Base-by-base conservation (phyloP, 2,113 vertebrate genomes). In the Lycocorax pyrrhopterus region DNA sequence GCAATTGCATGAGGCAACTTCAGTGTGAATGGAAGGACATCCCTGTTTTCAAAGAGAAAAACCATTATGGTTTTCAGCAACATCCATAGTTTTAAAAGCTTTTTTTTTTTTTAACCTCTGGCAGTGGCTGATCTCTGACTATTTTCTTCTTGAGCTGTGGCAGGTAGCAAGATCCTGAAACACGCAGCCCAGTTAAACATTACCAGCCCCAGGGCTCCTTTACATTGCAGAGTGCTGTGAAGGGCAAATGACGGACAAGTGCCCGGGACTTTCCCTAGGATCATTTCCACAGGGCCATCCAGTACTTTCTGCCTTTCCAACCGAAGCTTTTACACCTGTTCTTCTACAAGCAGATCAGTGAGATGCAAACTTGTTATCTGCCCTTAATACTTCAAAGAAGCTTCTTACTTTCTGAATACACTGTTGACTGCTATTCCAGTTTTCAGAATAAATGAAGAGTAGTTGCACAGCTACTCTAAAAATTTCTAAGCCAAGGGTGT, bases 11-110 rank as follows among this genome's bases (percentile, higher is more conserved):
- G 98, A 96, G 99, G 99, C 96, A 99, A 97, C 97, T 98, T 99
- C 97, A 99, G 98, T 71, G 98, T 98, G 95, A 99, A 99, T 0
- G 99, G 99, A 92, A 99, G 98, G 63, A 99, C 98, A 55, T 99
- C 99, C 96, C 99, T 99, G 67, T 84, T 93, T 72, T 74, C 63
- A 37, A 97, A 88, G 47, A 82, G 59, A 88, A 85, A 75, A 84
- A 26, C 23, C 93, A 51, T 67, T 37, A 58, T 19, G 14, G 67
- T 56, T 91, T 76, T 60, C 51, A 68, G 29, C 32, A 62, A 35
- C 19, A 69, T 18, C 20, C 35, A 55, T 3, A 37, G n/a, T 66
- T 89, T 56, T 30, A 78, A 53, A 77, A 91, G 17, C 9, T 39
- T 41, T 43, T 33, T 80, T 58, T 30, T 32, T 33, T 79, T 75